phyloP scores from a whole-genome alignment of 2,113 vertebrate genomes.

The Caranx melampygus region DNA sequence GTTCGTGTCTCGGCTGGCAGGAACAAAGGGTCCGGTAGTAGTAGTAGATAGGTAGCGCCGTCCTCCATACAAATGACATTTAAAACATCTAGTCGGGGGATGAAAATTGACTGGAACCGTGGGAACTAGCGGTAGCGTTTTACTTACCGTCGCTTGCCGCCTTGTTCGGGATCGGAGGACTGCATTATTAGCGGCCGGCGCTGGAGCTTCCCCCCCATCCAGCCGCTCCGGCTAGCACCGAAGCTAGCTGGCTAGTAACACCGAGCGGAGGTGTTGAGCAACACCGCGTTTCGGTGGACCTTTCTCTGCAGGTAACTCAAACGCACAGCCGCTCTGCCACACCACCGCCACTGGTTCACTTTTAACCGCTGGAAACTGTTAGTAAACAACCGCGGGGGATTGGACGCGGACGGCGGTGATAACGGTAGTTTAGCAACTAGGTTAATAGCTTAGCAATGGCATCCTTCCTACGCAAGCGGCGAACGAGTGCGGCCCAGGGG shows the following conservation, averaged over 20 bases:
- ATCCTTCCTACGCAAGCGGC: conserved; percentile 42
- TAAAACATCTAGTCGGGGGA: conserved; percentile 9
- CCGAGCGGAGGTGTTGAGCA: conserved; percentile 65
- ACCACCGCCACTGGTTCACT: neutral
- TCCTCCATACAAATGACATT: conserved; percentile 31
- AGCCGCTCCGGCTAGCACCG: conserved; percentile 72
- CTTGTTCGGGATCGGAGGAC: conserved; percentile 22
- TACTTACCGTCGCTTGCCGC: conserved; percentile 13
- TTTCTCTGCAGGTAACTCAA: conserved; percentile 80
- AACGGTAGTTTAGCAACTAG: conserved; percentile 52
- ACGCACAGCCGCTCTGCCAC: neutral
- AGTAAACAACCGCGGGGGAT: neutral
- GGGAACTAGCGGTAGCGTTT: neutral
- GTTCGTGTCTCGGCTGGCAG: conserved; percentile 75
- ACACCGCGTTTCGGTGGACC: conserved; percentile 68
- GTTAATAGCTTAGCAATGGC: conserved; percentile 72
- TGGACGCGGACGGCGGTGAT: neutral
- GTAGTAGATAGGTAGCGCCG: conserved; percentile 42
- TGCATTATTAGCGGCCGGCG: conserved; percentile 24
- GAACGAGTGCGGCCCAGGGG: conserved; percentile 64
- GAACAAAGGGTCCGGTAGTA: conserved; percentile 81
- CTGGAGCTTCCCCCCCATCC: conserved; percentile 52
- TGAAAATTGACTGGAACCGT: conserved; percentile 7
- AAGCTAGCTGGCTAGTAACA: conserved; percentile 70
- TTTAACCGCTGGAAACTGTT: neutral